phyloP scores from a whole-genome alignment of 2,888 invertebrate species.

The Thymelicus acteon region DNA sequence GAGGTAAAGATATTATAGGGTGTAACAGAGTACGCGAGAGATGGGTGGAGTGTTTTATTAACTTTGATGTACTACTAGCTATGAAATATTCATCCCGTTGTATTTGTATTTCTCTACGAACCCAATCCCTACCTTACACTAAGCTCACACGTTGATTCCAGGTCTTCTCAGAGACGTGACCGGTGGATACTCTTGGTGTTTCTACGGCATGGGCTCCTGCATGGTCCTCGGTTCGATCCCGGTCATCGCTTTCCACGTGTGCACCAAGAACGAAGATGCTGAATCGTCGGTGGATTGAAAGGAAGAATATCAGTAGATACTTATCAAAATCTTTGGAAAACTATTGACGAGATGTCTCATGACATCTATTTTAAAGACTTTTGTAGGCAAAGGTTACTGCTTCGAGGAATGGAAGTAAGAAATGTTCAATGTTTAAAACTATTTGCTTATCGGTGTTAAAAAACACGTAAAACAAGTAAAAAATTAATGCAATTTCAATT shows the following conservation, averaged over 20 bases:
- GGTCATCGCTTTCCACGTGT: constrained; percentile 80
- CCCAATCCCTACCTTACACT: too few species aligned
- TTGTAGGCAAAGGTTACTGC: neutral
- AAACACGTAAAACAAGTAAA: too few species aligned
- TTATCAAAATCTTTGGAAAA: constrained; percentile 20
- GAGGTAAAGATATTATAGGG: too few species aligned
- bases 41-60: too few species aligned
- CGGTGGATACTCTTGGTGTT: constrained; percentile 89
- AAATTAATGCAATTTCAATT: too few species aligned
- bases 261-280: constrained; percentile 70
- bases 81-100: too few species aligned
- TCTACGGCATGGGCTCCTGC: constrained; percentile 91
- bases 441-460: too few species aligned
- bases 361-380: neutral
- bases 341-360: constrained; percentile 6
- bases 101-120: too few species aligned
- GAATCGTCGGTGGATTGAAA: constrained; percentile 71
- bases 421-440: too few species aligned
- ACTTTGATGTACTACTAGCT: too few species aligned
- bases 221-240: constrained; percentile 90
- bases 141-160: constrained; percentile 52
- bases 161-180: constrained; percentile 88
- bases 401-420: neutral
- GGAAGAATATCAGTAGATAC: constrained; percentile 6
- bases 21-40: too few species aligned